phyloP scores from a whole-genome alignment of 2,888 invertebrate genomes.

The Sepiola atlantica region DNA sequence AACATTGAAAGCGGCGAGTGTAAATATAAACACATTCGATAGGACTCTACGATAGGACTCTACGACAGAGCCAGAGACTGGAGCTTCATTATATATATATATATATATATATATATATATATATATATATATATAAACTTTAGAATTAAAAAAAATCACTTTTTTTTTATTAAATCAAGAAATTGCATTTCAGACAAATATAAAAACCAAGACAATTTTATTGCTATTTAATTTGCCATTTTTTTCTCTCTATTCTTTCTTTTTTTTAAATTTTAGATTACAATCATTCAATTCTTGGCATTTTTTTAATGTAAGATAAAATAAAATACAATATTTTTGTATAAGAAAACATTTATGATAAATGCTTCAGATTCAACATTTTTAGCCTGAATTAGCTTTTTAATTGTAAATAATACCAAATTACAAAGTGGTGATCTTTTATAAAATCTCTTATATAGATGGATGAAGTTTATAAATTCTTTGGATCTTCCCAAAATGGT shows the following conservation, averaged over 20 bases:
- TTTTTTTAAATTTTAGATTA: not conserved
- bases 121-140: no score
- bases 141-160: no score
- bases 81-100: no score
- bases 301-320: not conserved
- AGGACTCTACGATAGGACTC: no score
- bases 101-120: no score
- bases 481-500: not conserved
- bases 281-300: not conserved
- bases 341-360: not conserved
- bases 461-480: not conserved
- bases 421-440: not conserved
- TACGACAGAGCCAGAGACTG: no score
- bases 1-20: no score
- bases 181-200: not conserved
- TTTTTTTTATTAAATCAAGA: not conserved
- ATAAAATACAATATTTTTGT: not conserved
- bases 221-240: not conserved
- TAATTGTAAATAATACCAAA: not conserved
- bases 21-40: no score
- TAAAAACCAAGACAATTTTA: not conserved
- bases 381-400: not conserved
- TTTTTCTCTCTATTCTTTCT: not conserved
- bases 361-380: not conserved
- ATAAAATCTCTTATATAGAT: not conserved